phyloP scores from a whole-genome alignment of 1,140 invertebrate genomes.

The Teleopsis dalmanni region DNA sequence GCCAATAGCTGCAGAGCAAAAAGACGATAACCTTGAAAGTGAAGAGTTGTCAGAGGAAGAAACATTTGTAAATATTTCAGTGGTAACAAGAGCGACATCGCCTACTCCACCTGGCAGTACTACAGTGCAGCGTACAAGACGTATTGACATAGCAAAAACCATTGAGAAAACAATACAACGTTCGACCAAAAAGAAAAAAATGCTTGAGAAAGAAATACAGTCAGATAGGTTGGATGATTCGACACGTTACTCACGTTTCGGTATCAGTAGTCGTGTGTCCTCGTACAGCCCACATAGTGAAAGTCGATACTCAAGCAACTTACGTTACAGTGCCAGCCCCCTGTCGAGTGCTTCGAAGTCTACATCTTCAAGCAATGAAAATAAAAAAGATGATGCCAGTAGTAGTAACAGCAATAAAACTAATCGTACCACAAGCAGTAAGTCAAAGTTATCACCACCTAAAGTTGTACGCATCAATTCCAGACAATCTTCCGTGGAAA shows the following conservation, averaged over 20 bases:
- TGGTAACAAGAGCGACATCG: slow-evolving; percentile 66
- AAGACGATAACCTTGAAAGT: background rate
- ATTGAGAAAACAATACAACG: slow-evolving; percentile 59
- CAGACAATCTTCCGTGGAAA: slow-evolving; percentile 35
- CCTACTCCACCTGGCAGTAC: slow-evolving; percentile 60
- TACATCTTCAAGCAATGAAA: background rate
- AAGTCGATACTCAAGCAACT: slow-evolving; percentile 42
- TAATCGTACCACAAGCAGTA: slow-evolving; percentile 14
- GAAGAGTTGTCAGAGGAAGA: slow-evolving; percentile 16
- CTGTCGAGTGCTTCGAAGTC: slow-evolving; percentile 11
- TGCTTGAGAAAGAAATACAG: slow-evolving; percentile 59
- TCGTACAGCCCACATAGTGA: slow-evolving; percentile 62
- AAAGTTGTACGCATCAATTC: slow-evolving; percentile 31
- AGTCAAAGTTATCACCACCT: slow-evolving; percentile 36
- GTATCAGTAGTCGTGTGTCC: slow-evolving; percentile 50
- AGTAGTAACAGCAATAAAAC: slow-evolving; percentile 3
- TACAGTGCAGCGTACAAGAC: slow-evolving; percentile 53
- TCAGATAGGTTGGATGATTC: slow-evolving; percentile 59
- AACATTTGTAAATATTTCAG: slow-evolving; percentile 50
- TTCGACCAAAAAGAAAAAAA: slow-evolving; percentile 49
- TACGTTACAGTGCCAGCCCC: slow-evolving; percentile 33
- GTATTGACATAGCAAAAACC: slow-evolving; percentile 62
- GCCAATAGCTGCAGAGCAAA: background rate
- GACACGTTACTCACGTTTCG: slow-evolving; percentile 54
- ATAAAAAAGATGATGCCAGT: slow-evolving; percentile 12